Base-by-base conservation (phyloP, 2,113 vertebrate species). In the Oncorhynchus tshawytscha region DNA sequence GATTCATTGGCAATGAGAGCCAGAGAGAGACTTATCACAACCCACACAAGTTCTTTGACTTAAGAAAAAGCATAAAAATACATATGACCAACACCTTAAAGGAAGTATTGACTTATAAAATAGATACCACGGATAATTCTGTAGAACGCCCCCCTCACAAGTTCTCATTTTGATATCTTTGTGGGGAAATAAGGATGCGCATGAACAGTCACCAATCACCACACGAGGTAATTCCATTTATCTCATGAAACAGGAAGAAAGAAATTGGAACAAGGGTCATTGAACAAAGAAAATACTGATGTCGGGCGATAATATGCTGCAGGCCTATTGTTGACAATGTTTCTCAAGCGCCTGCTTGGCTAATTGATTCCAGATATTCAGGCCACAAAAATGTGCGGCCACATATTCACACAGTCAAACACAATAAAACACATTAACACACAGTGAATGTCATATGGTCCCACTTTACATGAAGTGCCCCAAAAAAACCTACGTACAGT, bases 341-440 rank as follows among this genome's bases (percentile, higher is more conserved):
- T 78, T 70, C n/a, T 48, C 12, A 31, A 68, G 65, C 25, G 60
- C 69, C 54, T 65, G 70, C 69, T 48, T 65, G 59, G 4, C 22
- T 68, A 78, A 78, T 62, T 49, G 72, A 70, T 27, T 65, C 72
- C 77, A 78, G 72, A 69, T 20, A 48, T 69, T 48, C 39, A 22
- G 24, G 69, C 49, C 24, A n/a, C 59, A 62, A 62, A 11, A 62
- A 62, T 62, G 59, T 22, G 22, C n/a, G 22, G n/a, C n/a, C 2
- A 24, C 59, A 62, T 62, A 8, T 62, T 59, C 16, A 31, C 27
- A 25, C 67, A 69, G 67, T 39, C 29, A 15, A n/a, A 54, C n/a
- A 18, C 49, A 71, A 45, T 22, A 27, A 71, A 54, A 25, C 22
- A 74, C 22, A 18, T 8, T n/a, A 4, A 29, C 45, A 67, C 5